A percentile compares a stretch with the other conserved stretches of the same genome.
phyloP scores from a whole-genome alignment of 2,888 invertebrate species.

The Tachina grossa region DNA sequence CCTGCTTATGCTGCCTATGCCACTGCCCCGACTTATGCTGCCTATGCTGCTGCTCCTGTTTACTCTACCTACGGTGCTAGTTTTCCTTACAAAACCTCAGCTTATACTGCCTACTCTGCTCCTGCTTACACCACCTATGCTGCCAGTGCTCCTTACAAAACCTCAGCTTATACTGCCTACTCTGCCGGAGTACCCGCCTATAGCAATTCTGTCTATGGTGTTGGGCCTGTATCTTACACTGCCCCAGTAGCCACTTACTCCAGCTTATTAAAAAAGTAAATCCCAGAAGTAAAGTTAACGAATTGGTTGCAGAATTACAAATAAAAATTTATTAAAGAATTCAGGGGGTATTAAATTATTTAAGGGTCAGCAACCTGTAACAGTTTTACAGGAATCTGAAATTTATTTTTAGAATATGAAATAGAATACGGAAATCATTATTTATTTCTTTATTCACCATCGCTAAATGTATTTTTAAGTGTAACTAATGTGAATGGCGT shows the following conservation, averaged over 20 bases:
- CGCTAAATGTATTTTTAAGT: too few species aligned
- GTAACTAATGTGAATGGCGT: too few species aligned
- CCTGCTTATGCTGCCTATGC: conserved; percentile 72
- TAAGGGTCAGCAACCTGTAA: background rate
- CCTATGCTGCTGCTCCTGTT: conserved; percentile 58
- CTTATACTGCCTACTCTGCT: conserved; percentile 70
- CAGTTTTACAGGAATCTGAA: too few species aligned
- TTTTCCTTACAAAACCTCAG: conserved; percentile 59
- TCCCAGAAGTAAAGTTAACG: background rate
- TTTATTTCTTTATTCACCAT: too few species aligned
- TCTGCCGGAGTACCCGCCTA: conserved; percentile 72
- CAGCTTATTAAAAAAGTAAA: conserved; percentile 60
- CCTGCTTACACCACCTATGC: conserved; percentile 68
- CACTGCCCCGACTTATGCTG: conserved; percentile 64
- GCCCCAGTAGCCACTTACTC: conserved; percentile 66
- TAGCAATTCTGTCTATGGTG: conserved; percentile 64
- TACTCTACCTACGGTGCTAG: conserved; percentile 67
- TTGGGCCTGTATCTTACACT: conserved; percentile 70
- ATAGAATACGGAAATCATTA: too few species aligned
- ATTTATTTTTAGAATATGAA: too few species aligned
- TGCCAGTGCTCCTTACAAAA: conserved; percentile 61
- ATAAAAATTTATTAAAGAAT: conserved; percentile 21
- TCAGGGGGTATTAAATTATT: background rate
- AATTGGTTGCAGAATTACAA: background rate
- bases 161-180: conserved; percentile 69